Evolutionary conservation across 2,113 vertebrate genomes (phyloP).

Genomic region (Nibea coibor): DNA sequence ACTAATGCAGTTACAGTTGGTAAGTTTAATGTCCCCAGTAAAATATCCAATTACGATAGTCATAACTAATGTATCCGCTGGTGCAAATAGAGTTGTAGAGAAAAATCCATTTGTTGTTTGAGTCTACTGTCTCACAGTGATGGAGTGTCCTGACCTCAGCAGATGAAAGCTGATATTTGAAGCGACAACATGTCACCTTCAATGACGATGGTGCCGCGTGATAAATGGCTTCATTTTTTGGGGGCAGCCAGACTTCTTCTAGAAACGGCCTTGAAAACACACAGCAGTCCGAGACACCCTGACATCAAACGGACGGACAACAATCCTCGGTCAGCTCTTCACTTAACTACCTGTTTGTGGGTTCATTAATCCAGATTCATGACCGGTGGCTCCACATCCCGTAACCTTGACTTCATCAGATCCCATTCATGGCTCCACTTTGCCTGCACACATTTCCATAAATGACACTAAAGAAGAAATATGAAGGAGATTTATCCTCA

Average conservation of each 20-base stretch:
- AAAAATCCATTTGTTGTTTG: slow-evolving; percentile 53
- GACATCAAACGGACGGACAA: slow-evolving; percentile 41
- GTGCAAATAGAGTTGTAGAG: slow-evolving; percentile 60
- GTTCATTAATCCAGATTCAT: slow-evolving; percentile 77
- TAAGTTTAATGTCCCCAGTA: slow-evolving; percentile 45
- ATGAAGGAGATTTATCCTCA: slow-evolving; percentile 45
- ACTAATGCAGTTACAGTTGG: slow-evolving; percentile 56
- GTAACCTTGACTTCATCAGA: slow-evolving; percentile 77
- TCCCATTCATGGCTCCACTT: slow-evolving; percentile 65
- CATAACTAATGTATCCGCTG: slow-evolving; percentile 55
- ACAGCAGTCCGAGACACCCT: slow-evolving; percentile 32
- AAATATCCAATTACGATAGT: slow-evolving; percentile 55
- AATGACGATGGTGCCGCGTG: slow-evolving; percentile 31
- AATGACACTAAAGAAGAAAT: slow-evolving; percentile 80
- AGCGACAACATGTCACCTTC: slow-evolving; percentile 54
- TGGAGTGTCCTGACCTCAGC: slow-evolving; percentile 50
- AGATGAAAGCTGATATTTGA: slow-evolving; percentile 57
- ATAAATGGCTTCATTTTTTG: slow-evolving; percentile 71
- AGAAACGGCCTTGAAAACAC: slow-evolving; percentile 63
- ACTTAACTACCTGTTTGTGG: slow-evolving; percentile 59
- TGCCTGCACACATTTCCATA: slow-evolving; percentile 76
- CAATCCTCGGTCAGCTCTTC: slow-evolving; percentile 52
- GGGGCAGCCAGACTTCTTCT: slow-evolving; percentile 47
- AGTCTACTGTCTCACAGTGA: slow-evolving; percentile 45
- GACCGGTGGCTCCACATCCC: slow-evolving; percentile 46